phyloP scores from a whole-genome alignment of 2,888 invertebrate species.

The Seladonia tumulorum region DNA sequence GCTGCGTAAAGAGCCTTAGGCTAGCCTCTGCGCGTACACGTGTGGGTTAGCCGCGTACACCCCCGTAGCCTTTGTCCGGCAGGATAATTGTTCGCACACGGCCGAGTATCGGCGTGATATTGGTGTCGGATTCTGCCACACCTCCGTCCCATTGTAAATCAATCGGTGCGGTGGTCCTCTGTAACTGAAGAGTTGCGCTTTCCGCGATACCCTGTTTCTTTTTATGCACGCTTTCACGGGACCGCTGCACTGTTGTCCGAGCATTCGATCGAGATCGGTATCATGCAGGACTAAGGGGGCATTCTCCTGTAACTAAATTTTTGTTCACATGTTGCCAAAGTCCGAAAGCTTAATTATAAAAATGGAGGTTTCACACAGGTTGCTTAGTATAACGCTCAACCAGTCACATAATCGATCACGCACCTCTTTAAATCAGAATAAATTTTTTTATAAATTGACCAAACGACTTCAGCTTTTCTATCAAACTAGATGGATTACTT shows the following conservation, averaged over 20 bases:
- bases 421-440: too few relatives aligned
- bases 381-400: too few relatives aligned
- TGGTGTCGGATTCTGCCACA: conserved; percentile 78
- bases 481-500: too few relatives aligned
- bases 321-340: too few relatives aligned
- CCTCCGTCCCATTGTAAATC: conserved; percentile 78
- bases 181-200: conserved; percentile 29
- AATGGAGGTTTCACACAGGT: too few relatives aligned
- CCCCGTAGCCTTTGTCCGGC: conserved; percentile 78
- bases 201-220: not conserved
- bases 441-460: too few relatives aligned
- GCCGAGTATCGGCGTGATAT: conserved; percentile 73
- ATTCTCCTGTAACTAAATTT: too few relatives aligned
- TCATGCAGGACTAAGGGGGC: not conserved
- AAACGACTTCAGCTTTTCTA: too few relatives aligned
- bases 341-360: too few relatives aligned
- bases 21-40: conserved; percentile 35
- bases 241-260: not conserved
- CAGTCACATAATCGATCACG: too few relatives aligned
- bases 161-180: conserved; percentile 63
- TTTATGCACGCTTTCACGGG: not conserved
- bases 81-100: conserved; percentile 76
- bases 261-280: not conserved
- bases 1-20: conserved; percentile 79
- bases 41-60: conserved; percentile 68